Percentiles rank a stretch among this genome's conserved stretches.
These are phyloP conservation scores for Merops nubicus DNA, from an alignment of 2,113 vertebrate species.

Conservation along the genomic window DNA sequence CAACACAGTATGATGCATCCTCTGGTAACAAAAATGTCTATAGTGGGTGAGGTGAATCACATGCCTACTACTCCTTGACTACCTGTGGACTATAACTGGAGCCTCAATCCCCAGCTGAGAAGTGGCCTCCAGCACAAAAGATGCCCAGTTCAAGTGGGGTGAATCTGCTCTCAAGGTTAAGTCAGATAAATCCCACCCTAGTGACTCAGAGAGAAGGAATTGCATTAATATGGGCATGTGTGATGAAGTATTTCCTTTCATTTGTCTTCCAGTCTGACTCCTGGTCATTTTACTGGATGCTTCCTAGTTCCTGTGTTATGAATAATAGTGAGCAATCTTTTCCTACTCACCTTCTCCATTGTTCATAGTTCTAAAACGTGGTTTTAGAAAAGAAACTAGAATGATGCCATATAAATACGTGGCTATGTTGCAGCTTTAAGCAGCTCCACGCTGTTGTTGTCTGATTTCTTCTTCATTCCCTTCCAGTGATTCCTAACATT, in stretches of 20 bases:
- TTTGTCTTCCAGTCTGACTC: conserved; percentile 23
- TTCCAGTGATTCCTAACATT: conserved; percentile 14
- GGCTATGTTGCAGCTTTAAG: background rate
- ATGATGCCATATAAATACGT: background rate
- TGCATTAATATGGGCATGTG: background rate
- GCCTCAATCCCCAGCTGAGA: background rate
- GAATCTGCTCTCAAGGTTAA: background rate
- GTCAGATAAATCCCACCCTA: conserved; percentile 37
- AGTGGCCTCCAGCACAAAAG: background rate
- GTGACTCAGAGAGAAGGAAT: conserved; percentile 59
- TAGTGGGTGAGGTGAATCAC: background rate
- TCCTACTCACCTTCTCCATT: background rate
- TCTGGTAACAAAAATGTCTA: background rate
- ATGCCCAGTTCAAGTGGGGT: background rate
- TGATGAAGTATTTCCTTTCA: conserved; percentile 49
- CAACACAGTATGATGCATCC: background rate
- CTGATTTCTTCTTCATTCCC: background rate
- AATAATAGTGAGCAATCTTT: background rate
- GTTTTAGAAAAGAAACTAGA: background rate
- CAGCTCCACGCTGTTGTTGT: background rate
- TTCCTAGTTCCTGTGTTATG: background rate
- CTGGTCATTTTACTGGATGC: background rate
- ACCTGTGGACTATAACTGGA: background rate
- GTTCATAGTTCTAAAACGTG: background rate
- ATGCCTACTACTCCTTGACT: background rate